Percentiles rank a stretch among this genome's conserved stretches.
These are phyloP conservation scores for Crocallis elinguaria DNA, from an alignment of 2,888 invertebrate species.

Conservation along the genomic window DNA sequence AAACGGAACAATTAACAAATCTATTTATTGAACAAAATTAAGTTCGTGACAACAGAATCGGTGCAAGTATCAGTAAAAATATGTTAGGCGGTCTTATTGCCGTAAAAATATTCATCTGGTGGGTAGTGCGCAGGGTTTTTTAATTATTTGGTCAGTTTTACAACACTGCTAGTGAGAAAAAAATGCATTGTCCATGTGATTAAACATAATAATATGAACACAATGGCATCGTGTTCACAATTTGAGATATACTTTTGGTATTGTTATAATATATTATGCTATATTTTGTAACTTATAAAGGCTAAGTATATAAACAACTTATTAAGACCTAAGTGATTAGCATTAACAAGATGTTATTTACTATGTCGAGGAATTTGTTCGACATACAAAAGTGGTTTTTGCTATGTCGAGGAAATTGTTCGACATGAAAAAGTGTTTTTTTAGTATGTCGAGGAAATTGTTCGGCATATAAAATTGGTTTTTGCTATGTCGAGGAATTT, in stretches of 20 bases:
- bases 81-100: too few relatives aligned
- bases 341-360: not conserved
- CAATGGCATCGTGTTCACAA: not conserved
- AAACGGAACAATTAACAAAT: too few relatives aligned
- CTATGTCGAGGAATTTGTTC: not conserved
- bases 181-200: not conserved
- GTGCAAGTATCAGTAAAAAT: too few relatives aligned
- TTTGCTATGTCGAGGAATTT: not conserved
- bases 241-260: not conserved
- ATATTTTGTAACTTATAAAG: not conserved
- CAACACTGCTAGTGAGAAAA: not conserved
- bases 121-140: not conserved
- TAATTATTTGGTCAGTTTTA: not conserved
- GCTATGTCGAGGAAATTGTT: too few relatives aligned
- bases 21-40: too few relatives aligned
- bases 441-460: conserved; percentile 7
- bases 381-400: too few relatives aligned
- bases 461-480: too few relatives aligned
- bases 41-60: too few relatives aligned
- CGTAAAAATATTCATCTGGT: too few relatives aligned
- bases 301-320: not conserved
- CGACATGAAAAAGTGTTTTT: too few relatives aligned
- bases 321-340: conserved; percentile 6
- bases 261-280: not conserved
- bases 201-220: not conserved